These are phyloP conservation scores for Griposia aprilina DNA, from an alignment of 2,888 invertebrate genomes.

Conservation along the genomic window DNA sequence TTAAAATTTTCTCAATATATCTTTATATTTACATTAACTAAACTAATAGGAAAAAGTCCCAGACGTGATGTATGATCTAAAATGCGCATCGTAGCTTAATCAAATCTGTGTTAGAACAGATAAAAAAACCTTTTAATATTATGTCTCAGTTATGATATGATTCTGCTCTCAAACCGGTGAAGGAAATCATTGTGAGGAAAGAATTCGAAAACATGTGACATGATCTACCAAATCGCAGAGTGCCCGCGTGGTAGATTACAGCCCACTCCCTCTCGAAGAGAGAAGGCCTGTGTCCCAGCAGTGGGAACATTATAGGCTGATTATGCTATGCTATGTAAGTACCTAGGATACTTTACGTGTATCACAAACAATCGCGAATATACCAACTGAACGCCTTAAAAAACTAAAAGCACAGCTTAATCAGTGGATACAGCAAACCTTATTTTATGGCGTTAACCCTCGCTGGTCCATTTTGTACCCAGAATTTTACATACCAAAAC, in stretches of 20 bases:
- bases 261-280: too few species aligned
- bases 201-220: too few species aligned
- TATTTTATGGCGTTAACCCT: background rate
- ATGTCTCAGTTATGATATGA: background rate
- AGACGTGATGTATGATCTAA: background rate
- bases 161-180: too few species aligned
- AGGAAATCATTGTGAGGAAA: too few species aligned
- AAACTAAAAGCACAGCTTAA: background rate
- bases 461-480: background rate
- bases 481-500: background rate
- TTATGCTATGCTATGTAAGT: too few species aligned
- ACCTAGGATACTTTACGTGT: background rate
- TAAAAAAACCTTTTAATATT: background rate
- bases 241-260: too few species aligned
- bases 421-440: background rate
- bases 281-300: too few species aligned
- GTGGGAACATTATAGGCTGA: too few species aligned
- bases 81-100: too few species aligned
- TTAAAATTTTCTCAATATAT: too few species aligned
- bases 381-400: background rate
- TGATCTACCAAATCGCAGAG: too few species aligned
- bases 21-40: background rate
- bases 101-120: background rate
- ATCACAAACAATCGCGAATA: background rate
- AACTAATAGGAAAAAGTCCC: background rate